Conservation (phyloP, 2,888 invertebrate genomes). For the Aphodius sticticus region DNA sequence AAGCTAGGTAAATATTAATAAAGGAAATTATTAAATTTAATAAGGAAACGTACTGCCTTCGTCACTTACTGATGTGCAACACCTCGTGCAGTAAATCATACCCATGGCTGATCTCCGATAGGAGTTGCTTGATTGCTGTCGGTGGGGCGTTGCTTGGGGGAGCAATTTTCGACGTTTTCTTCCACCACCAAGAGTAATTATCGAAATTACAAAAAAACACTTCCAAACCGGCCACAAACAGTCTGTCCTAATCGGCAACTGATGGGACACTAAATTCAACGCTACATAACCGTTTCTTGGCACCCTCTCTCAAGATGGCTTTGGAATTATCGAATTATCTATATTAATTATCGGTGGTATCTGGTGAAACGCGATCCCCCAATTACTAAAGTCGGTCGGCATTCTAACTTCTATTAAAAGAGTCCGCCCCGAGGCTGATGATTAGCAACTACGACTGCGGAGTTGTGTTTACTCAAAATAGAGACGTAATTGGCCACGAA, state of each 20-base stretch:
- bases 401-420: slow-evolving; percentile 4
- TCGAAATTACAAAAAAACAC: background rate
- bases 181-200: background rate
- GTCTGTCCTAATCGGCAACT: background rate
- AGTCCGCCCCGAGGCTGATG: background rate
- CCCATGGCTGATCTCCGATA: slow-evolving; percentile 35
- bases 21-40: background rate
- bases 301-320: background rate
- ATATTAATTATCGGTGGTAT: slow-evolving; percentile 48
- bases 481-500: background rate
- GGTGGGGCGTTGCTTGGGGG: slow-evolving; percentile 6
- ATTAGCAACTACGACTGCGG: slow-evolving; percentile 7
- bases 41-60: background rate
- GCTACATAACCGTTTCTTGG: background rate
- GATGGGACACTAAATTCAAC: background rate
- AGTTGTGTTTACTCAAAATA: background rate
- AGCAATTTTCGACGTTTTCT: background rate
- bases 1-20: no score
- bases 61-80: slow-evolving; percentile 44
- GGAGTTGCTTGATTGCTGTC: slow-evolving; percentile 20
- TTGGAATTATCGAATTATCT: slow-evolving; percentile 46
- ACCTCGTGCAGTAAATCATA: slow-evolving; percentile 44
- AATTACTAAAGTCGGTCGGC: slow-evolving; percentile 42
- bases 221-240: background rate
- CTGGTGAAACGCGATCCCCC: slow-evolving; percentile 45